Conservation (phyloP, 2,113 vertebrate species). For the Hippocampus zosterae region DNA sequence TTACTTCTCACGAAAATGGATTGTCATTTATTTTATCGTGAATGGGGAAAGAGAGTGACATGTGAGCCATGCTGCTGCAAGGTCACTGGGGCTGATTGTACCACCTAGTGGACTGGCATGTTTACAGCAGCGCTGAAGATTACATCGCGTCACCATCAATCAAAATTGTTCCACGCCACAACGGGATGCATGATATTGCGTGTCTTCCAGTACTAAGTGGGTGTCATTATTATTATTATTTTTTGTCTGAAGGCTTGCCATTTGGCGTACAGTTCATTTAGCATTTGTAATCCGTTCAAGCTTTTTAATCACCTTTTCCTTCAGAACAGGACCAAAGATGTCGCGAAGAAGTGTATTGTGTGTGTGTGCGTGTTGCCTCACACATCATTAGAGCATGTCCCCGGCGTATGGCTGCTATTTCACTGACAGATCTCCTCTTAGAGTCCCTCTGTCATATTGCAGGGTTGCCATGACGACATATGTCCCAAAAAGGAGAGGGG, state of each 20-base stretch:
- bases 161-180: neutral
- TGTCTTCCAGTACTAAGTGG: neutral
- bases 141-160: neutral
- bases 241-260: too few relatives aligned
- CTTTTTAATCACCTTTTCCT: too few relatives aligned
- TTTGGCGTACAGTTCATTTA: too few relatives aligned
- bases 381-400: slow-evolving; percentile 45
- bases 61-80: neutral
- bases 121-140: neutral
- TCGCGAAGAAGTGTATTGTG: neutral
- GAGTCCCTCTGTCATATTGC: slow-evolving; percentile 84
- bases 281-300: too few relatives aligned
- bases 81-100: neutral
- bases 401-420: slow-evolving; percentile 66
- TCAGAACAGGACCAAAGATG: neutral
- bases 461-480: slow-evolving; percentile 79
- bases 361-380: neutral
- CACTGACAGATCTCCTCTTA: slow-evolving; percentile 80
- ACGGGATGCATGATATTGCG: too few relatives aligned
- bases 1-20: neutral
- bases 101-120: neutral
- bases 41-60: neutral
- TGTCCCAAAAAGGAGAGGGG: neutral
- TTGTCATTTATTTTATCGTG: neutral
- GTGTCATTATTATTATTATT: too few relatives aligned